Conservation (phyloP, 1,140 invertebrate genomes). For the Drosophila sulfurigaster region DNA sequence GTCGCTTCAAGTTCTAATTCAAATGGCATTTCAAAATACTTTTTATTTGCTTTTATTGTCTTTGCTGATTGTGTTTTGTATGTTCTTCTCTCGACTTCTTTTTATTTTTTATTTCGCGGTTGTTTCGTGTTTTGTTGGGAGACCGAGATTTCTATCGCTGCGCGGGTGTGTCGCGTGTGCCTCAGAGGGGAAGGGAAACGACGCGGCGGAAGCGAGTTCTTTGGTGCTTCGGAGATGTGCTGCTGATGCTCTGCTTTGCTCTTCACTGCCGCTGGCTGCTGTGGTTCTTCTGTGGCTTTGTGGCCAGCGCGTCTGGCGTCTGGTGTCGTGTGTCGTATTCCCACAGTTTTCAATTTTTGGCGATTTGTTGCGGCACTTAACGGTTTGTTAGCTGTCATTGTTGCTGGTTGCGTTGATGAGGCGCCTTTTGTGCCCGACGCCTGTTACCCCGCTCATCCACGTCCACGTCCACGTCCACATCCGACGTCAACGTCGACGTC, state of each 20-base stretch:
- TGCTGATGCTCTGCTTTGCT: too few relatives aligned
- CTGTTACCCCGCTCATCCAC: background rate
- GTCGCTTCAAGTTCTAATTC: slow-evolving; percentile 61
- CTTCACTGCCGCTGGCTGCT: background rate
- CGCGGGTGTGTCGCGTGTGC: slow-evolving; percentile 38
- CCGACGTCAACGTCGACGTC: background rate
- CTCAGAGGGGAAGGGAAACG: background rate
- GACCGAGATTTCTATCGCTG: slow-evolving; percentile 64
- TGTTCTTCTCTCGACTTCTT: slow-evolving; percentile 18
- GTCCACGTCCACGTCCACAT: slow-evolving; percentile 17
- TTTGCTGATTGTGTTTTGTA: slow-evolving; percentile 45
- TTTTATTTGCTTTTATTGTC: slow-evolving; percentile 78
- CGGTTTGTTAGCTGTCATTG: slow-evolving; percentile 83
- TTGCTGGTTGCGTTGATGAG: slow-evolving; percentile 72
- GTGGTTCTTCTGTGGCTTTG: slow-evolving; percentile 30
- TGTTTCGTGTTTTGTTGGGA: background rate
- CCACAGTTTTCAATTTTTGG: slow-evolving; percentile 83
- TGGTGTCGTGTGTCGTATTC: slow-evolving; percentile 51
- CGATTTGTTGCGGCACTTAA: slow-evolving; percentile 83
- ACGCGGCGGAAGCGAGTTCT: slow-evolving; percentile 9
- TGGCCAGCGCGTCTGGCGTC: slow-evolving; percentile 13
- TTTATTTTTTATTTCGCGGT: too few relatives aligned
- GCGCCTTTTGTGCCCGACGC: slow-evolving; percentile 62
- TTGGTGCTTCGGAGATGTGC: slow-evolving; percentile 4
- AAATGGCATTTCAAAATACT: slow-evolving; percentile 73